Evolutionary conservation across 2,797 vertebrate genomes (phyloP).

Genomic region (Neosilurus mollespiculum): DNA sequence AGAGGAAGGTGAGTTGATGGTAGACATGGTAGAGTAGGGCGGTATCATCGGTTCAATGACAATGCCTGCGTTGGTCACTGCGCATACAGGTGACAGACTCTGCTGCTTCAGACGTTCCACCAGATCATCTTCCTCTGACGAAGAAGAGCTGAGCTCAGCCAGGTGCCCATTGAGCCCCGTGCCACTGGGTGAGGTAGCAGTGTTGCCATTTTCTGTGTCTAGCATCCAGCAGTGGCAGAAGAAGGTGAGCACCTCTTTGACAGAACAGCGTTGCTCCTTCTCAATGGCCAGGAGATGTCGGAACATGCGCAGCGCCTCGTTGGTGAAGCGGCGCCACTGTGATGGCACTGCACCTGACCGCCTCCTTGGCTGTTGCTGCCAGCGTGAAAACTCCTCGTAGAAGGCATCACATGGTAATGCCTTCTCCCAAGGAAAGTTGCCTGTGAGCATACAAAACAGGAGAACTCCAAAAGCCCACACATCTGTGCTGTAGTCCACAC

Average conservation of each 20-base stretch:
- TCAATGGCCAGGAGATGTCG: conserved; percentile 78
- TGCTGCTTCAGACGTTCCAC: conserved; percentile 81
- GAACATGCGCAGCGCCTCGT: conserved; percentile 81
- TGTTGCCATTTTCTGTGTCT: conserved; percentile 69
- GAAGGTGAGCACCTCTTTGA: conserved; percentile 80
- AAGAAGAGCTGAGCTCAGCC: conserved; percentile 55
- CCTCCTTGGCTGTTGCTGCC: conserved; percentile 72
- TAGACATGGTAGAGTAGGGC: conserved; percentile 75
- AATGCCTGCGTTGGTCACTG: conserved; percentile 60
- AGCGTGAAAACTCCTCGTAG: conserved; percentile 83
- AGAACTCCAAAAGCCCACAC: conserved; percentile 85
- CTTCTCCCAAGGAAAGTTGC: conserved; percentile 87
- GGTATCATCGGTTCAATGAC: conserved; percentile 67
- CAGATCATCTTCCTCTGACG: conserved; percentile 72
- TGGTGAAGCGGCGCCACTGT: conserved; percentile 82
- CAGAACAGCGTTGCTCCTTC: conserved; percentile 77
- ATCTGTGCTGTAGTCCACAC: conserved; percentile 81
- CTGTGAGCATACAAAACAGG: conserved; percentile 85
- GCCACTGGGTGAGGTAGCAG: background rate
- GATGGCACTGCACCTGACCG: conserved; percentile 72
- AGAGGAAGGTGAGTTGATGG: conserved; percentile 76
- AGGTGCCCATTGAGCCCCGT: conserved; percentile 2
- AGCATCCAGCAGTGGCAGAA: conserved; percentile 83
- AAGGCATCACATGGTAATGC: conserved; percentile 79
- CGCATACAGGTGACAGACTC: conserved; percentile 70